phyloP scores from a whole-genome alignment of 2,113 vertebrate genomes.

The Aepyceros melampus region DNA sequence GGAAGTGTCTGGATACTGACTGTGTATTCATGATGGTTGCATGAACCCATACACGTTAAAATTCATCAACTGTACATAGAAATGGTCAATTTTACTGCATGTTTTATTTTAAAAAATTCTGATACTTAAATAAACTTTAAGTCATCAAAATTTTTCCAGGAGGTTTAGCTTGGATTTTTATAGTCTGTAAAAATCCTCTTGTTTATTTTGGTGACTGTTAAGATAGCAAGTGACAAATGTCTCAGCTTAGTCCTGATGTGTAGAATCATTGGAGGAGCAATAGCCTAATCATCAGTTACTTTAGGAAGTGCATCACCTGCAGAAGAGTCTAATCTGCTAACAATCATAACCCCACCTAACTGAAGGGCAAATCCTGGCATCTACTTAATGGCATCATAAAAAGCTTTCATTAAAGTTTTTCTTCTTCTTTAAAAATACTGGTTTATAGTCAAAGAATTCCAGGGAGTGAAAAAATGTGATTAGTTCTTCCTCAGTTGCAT shows the following conservation, averaged over 20 bases:
- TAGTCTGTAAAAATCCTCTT: conserved; percentile 30
- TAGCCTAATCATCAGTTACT: conserved; percentile 53
- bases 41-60: not conserved
- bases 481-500: not conserved
- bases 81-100: not conserved
- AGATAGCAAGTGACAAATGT: conserved; percentile 34
- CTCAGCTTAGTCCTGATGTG: conserved; percentile 55
- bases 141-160: conserved; percentile 10
- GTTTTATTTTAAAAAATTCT: not conserved
- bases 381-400: conserved; percentile 28
- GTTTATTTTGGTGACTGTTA: conserved; percentile 26
- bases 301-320: conserved; percentile 11
- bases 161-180: not conserved
- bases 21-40: not conserved
- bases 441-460: conserved; percentile 31
- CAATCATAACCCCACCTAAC: not conserved
- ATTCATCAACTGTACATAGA: not conserved
- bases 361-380: conserved; percentile 36
- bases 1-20: not conserved
- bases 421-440: not conserved
- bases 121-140: not conserved
- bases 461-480: not conserved
- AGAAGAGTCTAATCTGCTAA: conserved; percentile 18
- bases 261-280: conserved; percentile 54
- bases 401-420: not conserved